Conservation (phyloP, 2,797 vertebrate genomes). For the Thunnus albacares region DNA sequence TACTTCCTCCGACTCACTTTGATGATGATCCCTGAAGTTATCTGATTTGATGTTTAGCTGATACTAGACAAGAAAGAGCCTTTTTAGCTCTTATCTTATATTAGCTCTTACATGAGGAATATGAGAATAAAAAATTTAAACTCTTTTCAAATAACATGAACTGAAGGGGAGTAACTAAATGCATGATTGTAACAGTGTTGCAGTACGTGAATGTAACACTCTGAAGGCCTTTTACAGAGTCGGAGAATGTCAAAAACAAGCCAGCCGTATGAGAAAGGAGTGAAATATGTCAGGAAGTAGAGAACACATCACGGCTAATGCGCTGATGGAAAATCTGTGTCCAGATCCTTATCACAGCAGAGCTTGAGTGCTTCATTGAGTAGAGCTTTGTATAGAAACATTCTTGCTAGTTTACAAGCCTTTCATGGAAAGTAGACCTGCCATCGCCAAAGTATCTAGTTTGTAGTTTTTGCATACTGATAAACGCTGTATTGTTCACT, state of each 20-base stretch:
- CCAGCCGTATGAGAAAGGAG: neutral
- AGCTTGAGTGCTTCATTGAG: constrained; percentile 17
- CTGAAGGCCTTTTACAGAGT: neutral
- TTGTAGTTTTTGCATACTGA: neutral
- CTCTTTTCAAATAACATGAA: neutral
- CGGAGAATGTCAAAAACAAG: neutral
- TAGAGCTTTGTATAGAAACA: constrained; percentile 24
- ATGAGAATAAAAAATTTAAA: constrained; percentile 2
- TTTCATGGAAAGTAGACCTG: constrained; percentile 5
- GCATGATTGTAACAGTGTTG: neutral
- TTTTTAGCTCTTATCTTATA: neutral
- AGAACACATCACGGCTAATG: constrained; percentile 10
- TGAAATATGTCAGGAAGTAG: constrained; percentile 34
- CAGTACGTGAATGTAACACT: neutral
- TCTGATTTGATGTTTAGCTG: neutral
- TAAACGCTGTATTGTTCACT: constrained; percentile 1
- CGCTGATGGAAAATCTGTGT: constrained; percentile 6
- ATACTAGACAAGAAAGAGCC: neutral
- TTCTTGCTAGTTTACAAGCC: neutral
- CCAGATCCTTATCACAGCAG: constrained; percentile 24
- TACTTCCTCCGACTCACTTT: neutral
- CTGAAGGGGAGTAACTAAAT: neutral
- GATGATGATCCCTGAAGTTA: neutral
- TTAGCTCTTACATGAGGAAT: neutral
- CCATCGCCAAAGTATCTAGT: neutral